Evolutionary conservation across 1,140 invertebrate species (phyloP).

Genomic region (Ips nitidus): DNA sequence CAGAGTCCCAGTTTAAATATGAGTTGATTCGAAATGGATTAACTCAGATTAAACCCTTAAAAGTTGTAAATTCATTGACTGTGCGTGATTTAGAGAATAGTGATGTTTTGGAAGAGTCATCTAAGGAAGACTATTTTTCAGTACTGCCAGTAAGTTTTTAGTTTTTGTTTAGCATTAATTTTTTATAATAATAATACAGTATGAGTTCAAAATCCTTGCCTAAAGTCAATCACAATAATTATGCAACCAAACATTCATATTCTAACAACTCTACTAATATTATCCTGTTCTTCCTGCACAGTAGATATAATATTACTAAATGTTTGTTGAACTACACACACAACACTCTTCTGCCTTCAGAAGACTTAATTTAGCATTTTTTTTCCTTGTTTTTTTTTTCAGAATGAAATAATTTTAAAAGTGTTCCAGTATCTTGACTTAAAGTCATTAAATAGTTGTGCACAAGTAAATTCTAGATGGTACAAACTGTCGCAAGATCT

Average conservation of each 20-base stretch:
- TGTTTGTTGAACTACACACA: too few relatives aligned
- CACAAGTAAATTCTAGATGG: slow-evolving; percentile 75
- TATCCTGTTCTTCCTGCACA: too few relatives aligned
- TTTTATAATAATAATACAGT: too few relatives aligned
- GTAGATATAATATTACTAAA: too few relatives aligned
- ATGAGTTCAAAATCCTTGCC: too few relatives aligned
- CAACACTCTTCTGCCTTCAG: not conserved
- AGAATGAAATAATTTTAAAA: slow-evolving; percentile 63
- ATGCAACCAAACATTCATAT: too few relatives aligned
- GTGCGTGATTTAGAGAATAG: slow-evolving; percentile 15
- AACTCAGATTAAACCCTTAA: slow-evolving; percentile 14
- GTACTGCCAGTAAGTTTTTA: slow-evolving; percentile 50
- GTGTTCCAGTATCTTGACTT: slow-evolving; percentile 80
- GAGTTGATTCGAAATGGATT: slow-evolving; percentile 39
- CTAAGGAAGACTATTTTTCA: slow-evolving; percentile 45
- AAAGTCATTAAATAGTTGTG: slow-evolving; percentile 71
- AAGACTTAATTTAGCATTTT: not conserved
- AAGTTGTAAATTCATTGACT: not conserved
- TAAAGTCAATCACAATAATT: too few relatives aligned
- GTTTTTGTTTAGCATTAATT: not conserved
- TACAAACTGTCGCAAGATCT: slow-evolving; percentile 73
- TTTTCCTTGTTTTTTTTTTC: slow-evolving; percentile 31
- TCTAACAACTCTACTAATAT: too few relatives aligned
- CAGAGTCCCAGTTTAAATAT: slow-evolving; percentile 37
- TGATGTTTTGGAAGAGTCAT: not conserved